Base-by-base conservation (phyloP, 2,888 invertebrate genomes). In the Aspidiotus destructor region DNA sequence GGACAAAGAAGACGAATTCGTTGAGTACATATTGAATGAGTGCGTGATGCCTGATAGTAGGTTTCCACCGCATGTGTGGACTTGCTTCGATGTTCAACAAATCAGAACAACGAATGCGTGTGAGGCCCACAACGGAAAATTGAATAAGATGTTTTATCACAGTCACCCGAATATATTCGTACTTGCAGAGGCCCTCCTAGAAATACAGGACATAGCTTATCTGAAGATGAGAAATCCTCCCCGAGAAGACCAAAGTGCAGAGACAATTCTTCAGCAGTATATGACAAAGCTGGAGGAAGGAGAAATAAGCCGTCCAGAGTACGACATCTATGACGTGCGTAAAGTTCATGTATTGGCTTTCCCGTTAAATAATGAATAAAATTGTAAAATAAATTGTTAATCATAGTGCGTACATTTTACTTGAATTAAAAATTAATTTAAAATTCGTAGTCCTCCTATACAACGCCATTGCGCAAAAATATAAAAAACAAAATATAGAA, bases 81-180 rank as follows among this genome's bases (percentile, higher is more conserved):
- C 58, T 8, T 8, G 8, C 6, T 17, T 28, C 17, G 17, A 8
- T 16, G 16, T 40, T 15, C 9, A 8, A 8, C 15, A 16, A 8
- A 58, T n/a, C 15, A 16, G 28, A 28, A 28, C 58, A 17, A 58
- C 58, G 6, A 58, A 58, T 13, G 58, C 28, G 6, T 58, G 58
- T 13, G 58, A 58, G 17, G 8, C 9, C 7, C 11, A 28, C 11
- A 6, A 58, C 28, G 28, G 58, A 8, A n/a, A 17, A 16, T 8
- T 58, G 8, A 58, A 58, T 17, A 8, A 8, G 6, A 58, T 58
- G 28, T 58, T 58, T 16, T 58, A 58, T 40, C 58, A 58, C 17
- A 40, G 28, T 15, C 58, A 58, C 11, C 58, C 58, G 8, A 13
- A 58, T 13, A 17, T 58, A 17, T 58, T 58, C 58, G 11, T 8